phyloP scores from a whole-genome alignment of 2,113 vertebrate genomes.

The Notothenia coriiceps region DNA sequence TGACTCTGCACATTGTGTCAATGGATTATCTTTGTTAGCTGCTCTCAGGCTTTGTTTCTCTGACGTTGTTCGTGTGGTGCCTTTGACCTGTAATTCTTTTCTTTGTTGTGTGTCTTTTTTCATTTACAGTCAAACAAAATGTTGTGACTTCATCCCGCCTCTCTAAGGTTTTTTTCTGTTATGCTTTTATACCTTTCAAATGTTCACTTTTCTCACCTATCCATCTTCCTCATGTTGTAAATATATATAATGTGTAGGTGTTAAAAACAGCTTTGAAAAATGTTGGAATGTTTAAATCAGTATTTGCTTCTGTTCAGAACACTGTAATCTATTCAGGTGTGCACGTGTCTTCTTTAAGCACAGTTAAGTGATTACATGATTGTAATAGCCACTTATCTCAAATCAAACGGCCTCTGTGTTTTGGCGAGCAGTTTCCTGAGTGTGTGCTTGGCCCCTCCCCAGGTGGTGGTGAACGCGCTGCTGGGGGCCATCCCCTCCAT shows the following conservation, averaged over 20 bases:
- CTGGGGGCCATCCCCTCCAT: conserved; percentile 98
- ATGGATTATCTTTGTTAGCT: conserved; percentile 53
- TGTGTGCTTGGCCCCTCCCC: conserved; percentile 21
- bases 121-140: conserved; percentile 88
- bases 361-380: conserved; percentile 60
- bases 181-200: conserved; percentile 81
- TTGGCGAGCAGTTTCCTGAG: conserved; percentile 29
- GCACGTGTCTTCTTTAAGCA: conserved; percentile 8
- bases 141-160: conserved; percentile 89
- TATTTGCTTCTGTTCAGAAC: conserved; percentile 16
- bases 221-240: conserved; percentile 58
- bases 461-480: conserved; percentile 99
- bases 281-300: conserved; percentile 6
- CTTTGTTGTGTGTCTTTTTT: conserved; percentile 88
- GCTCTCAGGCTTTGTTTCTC: conserved; percentile 69
- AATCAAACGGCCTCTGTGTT: conserved; percentile 15
- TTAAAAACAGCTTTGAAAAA: conserved; percentile 31
- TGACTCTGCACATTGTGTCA: conserved; percentile 70
- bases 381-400: conserved; percentile 35
- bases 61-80: conserved; percentile 78
- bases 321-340: conserved; percentile 23
- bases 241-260: conserved; percentile 22
- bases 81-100: conserved; percentile 84
- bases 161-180: conserved; percentile 91
- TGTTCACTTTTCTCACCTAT: conserved; percentile 61